These are phyloP conservation scores for Phaetusa simplex DNA, from an alignment of 2,113 vertebrate genomes.

Conservation along the genomic window DNA sequence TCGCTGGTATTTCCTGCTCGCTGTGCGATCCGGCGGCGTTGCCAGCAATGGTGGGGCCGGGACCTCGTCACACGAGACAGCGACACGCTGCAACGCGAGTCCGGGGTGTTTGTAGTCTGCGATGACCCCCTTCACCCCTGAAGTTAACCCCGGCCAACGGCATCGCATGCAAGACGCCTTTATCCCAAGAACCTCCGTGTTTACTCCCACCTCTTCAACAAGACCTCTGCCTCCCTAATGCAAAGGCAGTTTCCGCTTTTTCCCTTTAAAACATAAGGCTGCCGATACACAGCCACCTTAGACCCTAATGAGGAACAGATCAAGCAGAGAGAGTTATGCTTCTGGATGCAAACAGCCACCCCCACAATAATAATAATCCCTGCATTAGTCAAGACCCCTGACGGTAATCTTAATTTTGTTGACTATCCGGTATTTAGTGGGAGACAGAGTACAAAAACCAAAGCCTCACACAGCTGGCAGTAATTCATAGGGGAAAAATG, in stretches of 20 bases:
- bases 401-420: conserved; percentile 48
- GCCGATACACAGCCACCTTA: neutral
- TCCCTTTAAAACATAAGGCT: neutral
- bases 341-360: neutral
- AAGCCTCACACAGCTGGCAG: conserved; percentile 19
- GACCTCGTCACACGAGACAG: neutral
- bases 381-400: neutral
- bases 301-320: neutral
- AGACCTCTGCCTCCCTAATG: neutral
- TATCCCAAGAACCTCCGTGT: neutral
- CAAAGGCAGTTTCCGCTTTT: neutral
- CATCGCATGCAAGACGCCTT: rapidly evolving
- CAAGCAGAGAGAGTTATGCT: neutral
- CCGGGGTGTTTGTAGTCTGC: rapidly evolving
- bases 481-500: neutral
- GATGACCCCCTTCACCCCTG: neutral
- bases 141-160: neutral
- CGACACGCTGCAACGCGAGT: rapidly evolving
- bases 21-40: neutral
- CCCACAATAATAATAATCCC: neutral
- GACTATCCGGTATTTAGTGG: neutral
- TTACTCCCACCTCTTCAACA: neutral
- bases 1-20: conserved; percentile 56
- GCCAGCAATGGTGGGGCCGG: neutral
- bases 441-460: conserved; percentile 14